Evolutionary conservation across 2,888 invertebrate genomes (phyloP), one percentile per base, ranked within the genome.

Genomic region (Cheilosia vernalis): DNA sequence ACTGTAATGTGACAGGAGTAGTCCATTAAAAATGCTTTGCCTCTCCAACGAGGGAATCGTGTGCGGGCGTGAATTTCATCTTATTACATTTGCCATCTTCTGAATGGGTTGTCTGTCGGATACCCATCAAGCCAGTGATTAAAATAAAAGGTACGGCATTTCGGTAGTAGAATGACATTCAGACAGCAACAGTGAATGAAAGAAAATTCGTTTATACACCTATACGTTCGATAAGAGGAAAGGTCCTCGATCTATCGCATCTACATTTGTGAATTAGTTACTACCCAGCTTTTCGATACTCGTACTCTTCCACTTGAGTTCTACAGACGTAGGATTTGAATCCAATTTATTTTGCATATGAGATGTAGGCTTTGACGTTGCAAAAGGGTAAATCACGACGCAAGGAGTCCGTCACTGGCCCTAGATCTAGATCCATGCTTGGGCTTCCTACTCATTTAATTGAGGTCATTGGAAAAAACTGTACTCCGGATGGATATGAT

Each of bases 11-110:
- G 47, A 49, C 47, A 53, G 44, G 27, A 40, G 67, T 73, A 79
- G 72, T 84, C 83, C 79, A 79, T 79, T 84, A 58, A 60, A 53
- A 73, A 64, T 51, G 60, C 40, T 19, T 51, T 58, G 47, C 53
- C 21, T 21, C 6, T 33, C 19, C 24, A 61, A 33, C 19, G 37
- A n/a, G 30, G 19, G 17, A 33, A 47, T 21, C 27, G 64, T 49
- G 33, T 55, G 33, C 19, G 37, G 42, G 47, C 24, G 42, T 61
- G 47, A 63, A 63, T 69, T 51, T 53, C 63, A 79, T 79, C 64
- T 74, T 63, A 69, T 58, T 78, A 73, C 53, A 33, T 56, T 67
- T 51, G 27, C 51, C 21, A 40, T 58, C 40, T 21, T 33, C 17
- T 21, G 49, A 19, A 77, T 55, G 60, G 21, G 63, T 37, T 40